Conservation (phyloP, 2,888 invertebrate genomes). For the Aromia moschata region DNA sequence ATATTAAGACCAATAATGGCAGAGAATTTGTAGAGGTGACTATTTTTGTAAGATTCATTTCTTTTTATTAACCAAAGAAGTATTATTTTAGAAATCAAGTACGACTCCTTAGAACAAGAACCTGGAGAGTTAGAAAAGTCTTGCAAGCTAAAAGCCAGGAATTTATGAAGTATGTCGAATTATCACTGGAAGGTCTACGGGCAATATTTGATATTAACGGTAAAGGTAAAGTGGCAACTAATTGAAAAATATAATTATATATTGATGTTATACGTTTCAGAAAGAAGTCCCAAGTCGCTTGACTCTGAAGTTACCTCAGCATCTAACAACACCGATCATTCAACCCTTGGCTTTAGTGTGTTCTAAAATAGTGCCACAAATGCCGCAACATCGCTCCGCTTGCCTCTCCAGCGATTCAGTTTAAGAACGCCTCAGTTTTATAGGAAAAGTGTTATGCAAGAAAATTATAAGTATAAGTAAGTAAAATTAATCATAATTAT, state of each 20-base stretch:
- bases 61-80: too few species aligned
- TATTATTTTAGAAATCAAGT: background rate
- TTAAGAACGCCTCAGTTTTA: background rate
- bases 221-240: background rate
- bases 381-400: background rate
- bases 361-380: background rate
- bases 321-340: background rate
- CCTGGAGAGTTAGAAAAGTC: background rate
- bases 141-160: background rate
- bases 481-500: too few species aligned
- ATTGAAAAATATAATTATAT: background rate
- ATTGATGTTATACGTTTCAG: background rate
- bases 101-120: background rate
- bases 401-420: background rate
- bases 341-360: background rate
- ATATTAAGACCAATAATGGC: background rate
- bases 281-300: background rate
- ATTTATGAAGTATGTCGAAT: background rate
- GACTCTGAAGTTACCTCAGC: background rate
- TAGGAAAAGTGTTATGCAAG: too few species aligned
- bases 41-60: too few species aligned
- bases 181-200: background rate
- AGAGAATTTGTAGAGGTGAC: background rate
- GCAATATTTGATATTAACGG: background rate
- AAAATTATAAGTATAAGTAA: too few species aligned